A percentile compares a stretch with the other conserved stretches of the same genome.
phyloP scores from a whole-genome alignment of 2,113 vertebrate genomes.

The Larimichthys polyactis region DNA sequence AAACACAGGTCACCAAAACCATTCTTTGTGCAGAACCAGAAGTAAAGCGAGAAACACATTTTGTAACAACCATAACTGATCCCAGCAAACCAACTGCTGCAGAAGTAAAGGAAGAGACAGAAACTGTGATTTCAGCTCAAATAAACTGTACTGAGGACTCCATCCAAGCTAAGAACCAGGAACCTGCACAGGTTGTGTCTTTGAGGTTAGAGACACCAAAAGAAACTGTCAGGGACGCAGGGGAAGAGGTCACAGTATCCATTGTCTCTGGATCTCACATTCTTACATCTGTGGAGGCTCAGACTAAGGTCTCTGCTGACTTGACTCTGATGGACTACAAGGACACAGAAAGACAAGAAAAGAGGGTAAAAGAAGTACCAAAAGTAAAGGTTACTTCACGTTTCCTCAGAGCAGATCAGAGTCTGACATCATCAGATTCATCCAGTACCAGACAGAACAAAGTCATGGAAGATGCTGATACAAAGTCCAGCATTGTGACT shows the following conservation, averaged over 20 bases:
- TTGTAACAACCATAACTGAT: neutral
- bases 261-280: neutral
- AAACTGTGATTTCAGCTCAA: neutral
- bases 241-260: neutral
- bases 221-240: neutral
- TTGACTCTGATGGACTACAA: neutral
- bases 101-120: conserved; percentile 4
- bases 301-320: neutral
- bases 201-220: neutral
- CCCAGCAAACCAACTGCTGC: neutral
- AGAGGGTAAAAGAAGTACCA: neutral
- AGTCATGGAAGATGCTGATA: too few relatives aligned
- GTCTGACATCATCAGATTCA: too few relatives aligned
- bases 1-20: conserved; percentile 1
- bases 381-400: too few relatives aligned
- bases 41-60: neutral
- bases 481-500: too few relatives aligned
- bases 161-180: neutral
- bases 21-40: neutral
- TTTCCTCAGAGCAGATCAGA: too few relatives aligned
- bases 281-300: neutral
- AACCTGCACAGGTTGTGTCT: neutral
- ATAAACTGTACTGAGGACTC: neutral
- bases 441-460: too few relatives aligned
- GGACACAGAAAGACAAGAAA: neutral